These are phyloP conservation scores for Engraulis encrasicolus DNA, from an alignment of 2,113 vertebrate species.

Conservation along the genomic window DNA sequence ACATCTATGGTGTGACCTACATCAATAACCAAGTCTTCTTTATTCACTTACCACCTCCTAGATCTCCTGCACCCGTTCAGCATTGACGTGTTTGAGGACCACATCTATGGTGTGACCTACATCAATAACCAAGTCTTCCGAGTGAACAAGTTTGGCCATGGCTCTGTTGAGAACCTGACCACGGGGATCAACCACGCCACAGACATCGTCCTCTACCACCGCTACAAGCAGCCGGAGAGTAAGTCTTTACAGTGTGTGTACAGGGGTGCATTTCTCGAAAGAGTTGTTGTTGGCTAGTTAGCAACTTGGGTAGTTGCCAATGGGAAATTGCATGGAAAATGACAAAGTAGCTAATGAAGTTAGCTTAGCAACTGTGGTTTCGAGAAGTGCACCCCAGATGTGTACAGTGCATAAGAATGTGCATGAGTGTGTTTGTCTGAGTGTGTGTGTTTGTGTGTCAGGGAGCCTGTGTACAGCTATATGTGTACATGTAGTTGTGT, in stretches of 20 bases:
- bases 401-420: background rate
- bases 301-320: too few relatives aligned
- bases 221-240: constrained; percentile 96
- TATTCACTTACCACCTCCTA: constrained; percentile 52
- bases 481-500: too few relatives aligned
- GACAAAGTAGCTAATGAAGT: too few relatives aligned
- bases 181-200: constrained; percentile 94
- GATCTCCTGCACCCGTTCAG: constrained; percentile 94
- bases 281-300: too few relatives aligned
- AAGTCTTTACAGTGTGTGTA: constrained; percentile 44
- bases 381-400: too few relatives aligned
- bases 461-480: background rate
- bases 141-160: constrained; percentile 94
- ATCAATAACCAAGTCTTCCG: constrained; percentile 95
- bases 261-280: too few relatives aligned
- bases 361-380: too few relatives aligned
- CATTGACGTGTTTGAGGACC: constrained; percentile 97
- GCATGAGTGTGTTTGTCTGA: background rate
- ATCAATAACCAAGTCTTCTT: too few relatives aligned
- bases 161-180: constrained; percentile 85
- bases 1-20: too few relatives aligned
- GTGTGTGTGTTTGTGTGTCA: background rate
- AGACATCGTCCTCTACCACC: constrained; percentile 91
- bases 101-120: constrained; percentile 97
- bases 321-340: too few relatives aligned